phyloP scores from a whole-genome alignment of 2,797 vertebrate species.

The Lithobates sylvaticus region DNA sequence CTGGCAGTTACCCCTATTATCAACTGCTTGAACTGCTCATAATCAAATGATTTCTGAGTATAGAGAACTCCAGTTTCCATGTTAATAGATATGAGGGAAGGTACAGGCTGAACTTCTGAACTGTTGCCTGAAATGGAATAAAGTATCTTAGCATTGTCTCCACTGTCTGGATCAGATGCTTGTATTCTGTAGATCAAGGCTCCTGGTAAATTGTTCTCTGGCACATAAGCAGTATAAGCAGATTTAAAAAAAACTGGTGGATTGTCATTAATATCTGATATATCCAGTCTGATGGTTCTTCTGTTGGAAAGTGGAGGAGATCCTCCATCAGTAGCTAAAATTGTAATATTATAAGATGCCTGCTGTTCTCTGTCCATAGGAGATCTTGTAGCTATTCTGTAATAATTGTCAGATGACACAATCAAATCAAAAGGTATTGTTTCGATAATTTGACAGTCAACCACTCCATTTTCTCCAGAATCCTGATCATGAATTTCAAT shows the following conservation, averaged over 20 bases:
- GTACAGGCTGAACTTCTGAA: conserved; percentile 56
- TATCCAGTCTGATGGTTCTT: conserved; percentile 11
- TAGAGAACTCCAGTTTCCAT: conserved; percentile 78
- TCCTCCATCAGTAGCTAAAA: conserved; percentile 68
- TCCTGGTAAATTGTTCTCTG: conserved; percentile 69
- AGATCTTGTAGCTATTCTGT: conserved; percentile 63
- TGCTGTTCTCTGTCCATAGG: conserved; percentile 66
- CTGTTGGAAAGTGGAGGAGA: conserved; percentile 23
- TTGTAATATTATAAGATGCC: conserved; percentile 66
- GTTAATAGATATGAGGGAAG: conserved; percentile 69
- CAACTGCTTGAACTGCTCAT: conserved; percentile 70
- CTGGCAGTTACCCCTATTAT: conserved; percentile 71
- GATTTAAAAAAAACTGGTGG: conserved; percentile 32
- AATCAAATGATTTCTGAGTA: conserved; percentile 72
- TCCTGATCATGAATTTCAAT: conserved; percentile 78
- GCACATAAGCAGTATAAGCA: conserved; percentile 23
- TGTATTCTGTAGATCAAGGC: conserved; percentile 62
- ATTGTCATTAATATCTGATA: conserved; percentile 54
- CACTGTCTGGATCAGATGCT: conserved; percentile 62
- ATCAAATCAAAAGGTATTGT: conserved; percentile 73
- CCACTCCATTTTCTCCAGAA: conserved; percentile 77
- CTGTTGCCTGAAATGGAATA: conserved; percentile 44
- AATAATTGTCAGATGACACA: conserved; percentile 68
- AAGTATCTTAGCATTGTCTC: conserved; percentile 60
- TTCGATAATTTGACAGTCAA: conserved; percentile 69